phyloP scores from a whole-genome alignment of 1,140 invertebrate genomes.

The Drosophila teissieri region DNA sequence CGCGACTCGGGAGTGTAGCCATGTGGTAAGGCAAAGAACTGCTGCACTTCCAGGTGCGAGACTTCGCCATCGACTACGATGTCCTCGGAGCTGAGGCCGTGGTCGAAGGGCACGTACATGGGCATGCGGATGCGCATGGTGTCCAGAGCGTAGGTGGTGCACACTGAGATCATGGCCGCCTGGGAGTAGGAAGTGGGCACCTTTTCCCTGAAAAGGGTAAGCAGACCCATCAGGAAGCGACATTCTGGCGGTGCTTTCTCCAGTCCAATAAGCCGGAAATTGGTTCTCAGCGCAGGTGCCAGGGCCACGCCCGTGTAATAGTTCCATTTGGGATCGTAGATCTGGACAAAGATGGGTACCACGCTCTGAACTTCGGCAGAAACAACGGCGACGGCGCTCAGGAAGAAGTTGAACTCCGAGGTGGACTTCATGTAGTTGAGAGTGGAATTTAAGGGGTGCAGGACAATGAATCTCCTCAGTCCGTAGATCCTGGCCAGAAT shows the following conservation, averaged over 20 bases:
- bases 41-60: constrained; percentile 39
- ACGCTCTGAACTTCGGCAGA: constrained; percentile 92
- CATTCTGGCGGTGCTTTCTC: constrained; percentile 92
- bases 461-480: constrained; percentile 92
- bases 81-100: constrained; percentile 59
- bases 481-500: constrained; percentile 91
- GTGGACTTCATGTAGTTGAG: constrained; percentile 88
- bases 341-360: constrained; percentile 94
- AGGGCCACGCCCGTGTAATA: constrained; percentile 93
- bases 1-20: constrained; percentile 93
- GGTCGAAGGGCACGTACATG: constrained; percentile 70
- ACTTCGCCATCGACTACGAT: constrained; percentile 54
- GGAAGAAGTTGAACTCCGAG: constrained; percentile 92
- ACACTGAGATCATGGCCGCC: constrained; percentile 88
- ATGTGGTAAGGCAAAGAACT: constrained; percentile 90
- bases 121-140: constrained; percentile 87
- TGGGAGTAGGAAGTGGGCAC: constrained; percentile 88
- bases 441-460: constrained; percentile 87
- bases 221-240: constrained; percentile 91
- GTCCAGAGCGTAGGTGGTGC: constrained; percentile 93
- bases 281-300: constrained; percentile 89
- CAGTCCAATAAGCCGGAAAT: constrained; percentile 95
- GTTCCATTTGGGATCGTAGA: constrained; percentile 91
- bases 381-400: constrained; percentile 94
- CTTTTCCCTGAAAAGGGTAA: constrained; percentile 92